Evolutionary conservation across 2,888 invertebrate species (phyloP), one percentile per base, ranked within the genome.

Genomic region (Tryphoninae sp.): DNA sequence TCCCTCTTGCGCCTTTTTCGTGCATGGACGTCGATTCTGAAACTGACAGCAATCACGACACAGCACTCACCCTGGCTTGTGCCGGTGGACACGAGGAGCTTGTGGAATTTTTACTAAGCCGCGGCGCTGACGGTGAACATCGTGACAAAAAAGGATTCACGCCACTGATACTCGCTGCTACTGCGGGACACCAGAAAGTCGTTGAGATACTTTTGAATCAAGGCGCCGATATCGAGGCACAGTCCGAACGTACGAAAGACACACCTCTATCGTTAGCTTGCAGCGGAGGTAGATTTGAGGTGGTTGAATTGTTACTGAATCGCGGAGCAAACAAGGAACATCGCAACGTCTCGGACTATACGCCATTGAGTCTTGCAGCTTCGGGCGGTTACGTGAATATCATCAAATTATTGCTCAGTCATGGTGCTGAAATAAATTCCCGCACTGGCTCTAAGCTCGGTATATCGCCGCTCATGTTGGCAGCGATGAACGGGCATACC

Each of bases 101-200:
- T 22, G 99, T 99, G 9, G 97, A 97, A 91, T 94, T 99, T 89
- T 94, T 99, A 84, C 94, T 99, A 69, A 95, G 95, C 85, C 95
- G 98, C 83, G 98, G 98, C 76, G 98, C 99, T 0, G 97, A 98
- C 92, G 98, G 99, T 91, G 93, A 99, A 92, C 99, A 99, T 92
- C 95, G 98, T 42, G 99, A 99, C 92, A 99, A 99, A 92, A 99
- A 99, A 93, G 99, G 99, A 40, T 99, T 99, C 92, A 99, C 99
- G 0, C 99, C 99, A 0, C 94, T 99, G 58, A 99, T 99, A 89
- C 94, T 99, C 86, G 98, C 99, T 62, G 98, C 99, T 33, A 99
- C 99, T 13, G 99, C 98, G 22, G 99, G 99, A 0, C 97, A 98
- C 91, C 96, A 96, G 80, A 96, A 96, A 90, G 95, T 98, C 26